These are phyloP conservation scores for Hirtodrosophila duncani DNA, from an alignment of 2,888 invertebrate species.

Conservation along the genomic window DNA sequence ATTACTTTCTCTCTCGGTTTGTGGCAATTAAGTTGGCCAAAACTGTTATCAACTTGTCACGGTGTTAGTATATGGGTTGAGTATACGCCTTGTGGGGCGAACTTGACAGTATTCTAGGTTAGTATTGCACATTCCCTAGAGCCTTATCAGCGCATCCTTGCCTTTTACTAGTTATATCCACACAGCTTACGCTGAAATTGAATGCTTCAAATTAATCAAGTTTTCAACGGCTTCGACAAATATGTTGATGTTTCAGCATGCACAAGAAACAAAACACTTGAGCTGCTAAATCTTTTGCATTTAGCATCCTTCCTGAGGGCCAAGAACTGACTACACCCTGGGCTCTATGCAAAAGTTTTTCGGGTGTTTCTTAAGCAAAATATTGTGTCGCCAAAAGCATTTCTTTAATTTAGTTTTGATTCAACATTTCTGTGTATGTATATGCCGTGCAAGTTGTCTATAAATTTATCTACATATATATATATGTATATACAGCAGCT, in stretches of 20 bases:
- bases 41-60: constrained; percentile 30
- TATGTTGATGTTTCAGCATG: constrained; percentile 47
- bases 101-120: background rate
- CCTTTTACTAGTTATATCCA: constrained; percentile 1
- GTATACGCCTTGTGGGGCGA: constrained; percentile 21
- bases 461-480: constrained; percentile 13
- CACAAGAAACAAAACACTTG: constrained; percentile 24
- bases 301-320: constrained; percentile 14
- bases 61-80: constrained; percentile 28
- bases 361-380: constrained; percentile 35
- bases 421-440: constrained; percentile 33
- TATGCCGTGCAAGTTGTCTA: constrained; percentile 1
- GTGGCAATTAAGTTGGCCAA: constrained; percentile 36
- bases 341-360: constrained; percentile 18
- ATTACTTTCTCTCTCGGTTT: constrained; percentile 29
- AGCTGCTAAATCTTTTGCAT: constrained; percentile 30
- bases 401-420: constrained; percentile 66
- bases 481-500: constrained; percentile 15
- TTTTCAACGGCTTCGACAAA: constrained; percentile 39
- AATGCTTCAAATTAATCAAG: constrained; percentile 37
- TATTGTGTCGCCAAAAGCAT: constrained; percentile 63
- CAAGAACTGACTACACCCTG: background rate
- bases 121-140: background rate
- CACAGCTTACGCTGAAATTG: background rate
- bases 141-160: constrained; percentile 2